Percentiles rank a stretch among this genome's conserved stretches.
Evolutionary conservation across 1,140 invertebrate genomes (phyloP).

Genomic region (Danaus plexippus): DNA sequence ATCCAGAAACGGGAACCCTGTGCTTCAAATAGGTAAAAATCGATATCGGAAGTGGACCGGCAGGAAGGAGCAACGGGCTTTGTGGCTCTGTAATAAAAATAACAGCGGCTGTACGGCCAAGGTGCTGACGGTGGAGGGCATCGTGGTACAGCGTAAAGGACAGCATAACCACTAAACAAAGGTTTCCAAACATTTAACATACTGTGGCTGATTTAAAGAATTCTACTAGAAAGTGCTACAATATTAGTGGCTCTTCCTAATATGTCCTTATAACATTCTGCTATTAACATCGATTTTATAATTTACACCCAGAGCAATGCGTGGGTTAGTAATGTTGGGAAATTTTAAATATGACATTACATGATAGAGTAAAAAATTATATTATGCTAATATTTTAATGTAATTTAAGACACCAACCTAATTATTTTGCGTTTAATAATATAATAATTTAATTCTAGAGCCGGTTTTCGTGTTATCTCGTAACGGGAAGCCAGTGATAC

Average conservation of each 20-base stretch:
- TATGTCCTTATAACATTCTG: too few species aligned
- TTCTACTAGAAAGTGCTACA: too few species aligned
- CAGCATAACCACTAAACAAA: slow-evolving; percentile 27
- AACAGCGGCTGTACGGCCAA: slow-evolving; percentile 29
- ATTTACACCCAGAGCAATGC: too few species aligned
- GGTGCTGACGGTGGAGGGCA: slow-evolving; percentile 26
- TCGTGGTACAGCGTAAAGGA: slow-evolving; percentile 16
- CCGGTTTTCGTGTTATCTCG: slow-evolving; percentile 23
- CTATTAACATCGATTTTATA: too few species aligned
- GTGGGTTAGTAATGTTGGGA: too few species aligned
- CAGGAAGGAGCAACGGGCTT: slow-evolving; percentile 24
- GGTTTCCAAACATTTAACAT: neutral
- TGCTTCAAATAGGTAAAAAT: slow-evolving; percentile 28
- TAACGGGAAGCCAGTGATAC: slow-evolving; percentile 35
- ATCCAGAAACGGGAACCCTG: slow-evolving; percentile 25
- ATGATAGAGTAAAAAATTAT: too few species aligned
- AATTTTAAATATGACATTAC: too few species aligned
- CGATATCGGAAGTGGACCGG: slow-evolving; percentile 37
- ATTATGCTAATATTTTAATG: too few species aligned
- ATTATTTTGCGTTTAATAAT: too few species aligned
- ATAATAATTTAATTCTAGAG: slow-evolving; percentile 10
- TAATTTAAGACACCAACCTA: too few species aligned
- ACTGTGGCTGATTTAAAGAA: too few species aligned
- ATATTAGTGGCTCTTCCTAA: too few species aligned
- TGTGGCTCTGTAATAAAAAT: slow-evolving; percentile 35